These are phyloP conservation scores for Trypoxylon attenuatum DNA, from an alignment of 2,888 invertebrate species.

Conservation along the genomic window DNA sequence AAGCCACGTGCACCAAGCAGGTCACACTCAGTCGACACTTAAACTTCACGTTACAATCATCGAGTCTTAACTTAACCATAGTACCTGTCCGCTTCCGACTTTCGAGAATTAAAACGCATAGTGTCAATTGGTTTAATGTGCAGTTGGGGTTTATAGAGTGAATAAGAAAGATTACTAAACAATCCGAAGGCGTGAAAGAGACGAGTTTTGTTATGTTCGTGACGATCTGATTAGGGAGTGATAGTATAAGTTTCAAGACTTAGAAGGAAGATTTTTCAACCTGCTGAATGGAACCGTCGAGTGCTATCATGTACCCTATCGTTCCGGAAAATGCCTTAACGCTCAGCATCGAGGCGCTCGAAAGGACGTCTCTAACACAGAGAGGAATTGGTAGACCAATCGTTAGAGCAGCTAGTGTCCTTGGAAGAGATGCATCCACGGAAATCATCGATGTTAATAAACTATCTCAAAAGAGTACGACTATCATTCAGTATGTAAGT, in stretches of 20 bases:
- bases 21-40: slow-evolving; percentile 60
- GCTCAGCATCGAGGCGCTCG: slow-evolving; percentile 50
- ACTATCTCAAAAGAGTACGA: slow-evolving; percentile 48
- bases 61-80: too few relatives aligned
- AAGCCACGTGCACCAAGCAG: slow-evolving; percentile 56
- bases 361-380: slow-evolving; percentile 33
- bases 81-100: too few relatives aligned
- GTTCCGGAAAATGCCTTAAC: slow-evolving; percentile 44
- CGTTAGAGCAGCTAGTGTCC: slow-evolving; percentile 58
- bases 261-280: neutral
- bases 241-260: neutral
- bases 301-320: slow-evolving; percentile 50
- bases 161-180: neutral
- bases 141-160: neutral
- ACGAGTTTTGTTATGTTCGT: slow-evolving; percentile 8
- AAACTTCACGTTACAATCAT: slow-evolving; percentile 15
- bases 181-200: too few relatives aligned
- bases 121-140: too few relatives aligned
- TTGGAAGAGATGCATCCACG: slow-evolving; percentile 53
- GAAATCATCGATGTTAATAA: slow-evolving; percentile 60
- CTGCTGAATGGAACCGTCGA: slow-evolving; percentile 32
- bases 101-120: too few relatives aligned
- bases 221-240: neutral
- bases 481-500: slow-evolving; percentile 60
- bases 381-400: slow-evolving; percentile 19